Evolutionary conservation across 1,140 invertebrate genomes (phyloP).

Genomic region (Musca domestica): DNA sequence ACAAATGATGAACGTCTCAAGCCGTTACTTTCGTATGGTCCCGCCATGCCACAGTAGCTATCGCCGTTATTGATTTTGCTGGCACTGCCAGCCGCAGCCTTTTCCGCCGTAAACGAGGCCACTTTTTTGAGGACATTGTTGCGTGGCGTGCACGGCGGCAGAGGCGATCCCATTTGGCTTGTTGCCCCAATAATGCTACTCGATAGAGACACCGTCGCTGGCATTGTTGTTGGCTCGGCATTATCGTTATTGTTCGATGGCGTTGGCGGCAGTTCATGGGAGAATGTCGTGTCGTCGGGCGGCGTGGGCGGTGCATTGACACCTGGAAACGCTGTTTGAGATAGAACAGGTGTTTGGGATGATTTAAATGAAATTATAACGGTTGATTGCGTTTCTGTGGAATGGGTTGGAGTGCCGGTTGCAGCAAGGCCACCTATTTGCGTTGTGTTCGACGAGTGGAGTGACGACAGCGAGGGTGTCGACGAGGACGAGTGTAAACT

Average conservation of each 20-base stretch:
- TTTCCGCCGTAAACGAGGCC: constrained; percentile 75
- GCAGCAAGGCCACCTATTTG: not conserved
- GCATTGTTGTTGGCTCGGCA: constrained; percentile 29
- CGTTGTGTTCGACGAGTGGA: not conserved
- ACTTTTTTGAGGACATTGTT: constrained; percentile 77
- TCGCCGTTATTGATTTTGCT: constrained; percentile 25
- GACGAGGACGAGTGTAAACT: constrained; percentile 23
- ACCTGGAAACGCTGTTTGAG: constrained; percentile 35
- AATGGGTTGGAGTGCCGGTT: constrained; percentile 22
- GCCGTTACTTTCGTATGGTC: constrained; percentile 27
- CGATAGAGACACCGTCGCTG: not conserved
- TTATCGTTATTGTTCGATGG: constrained; percentile 27
- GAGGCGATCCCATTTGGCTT: constrained; percentile 28
- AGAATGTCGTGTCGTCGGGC: constrained; percentile 30
- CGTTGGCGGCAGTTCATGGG: constrained; percentile 8
- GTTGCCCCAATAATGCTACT: not conserved
- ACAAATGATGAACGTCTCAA: constrained; percentile 68
- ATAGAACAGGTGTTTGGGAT: constrained; percentile 53
- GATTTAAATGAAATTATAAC: constrained; percentile 55
- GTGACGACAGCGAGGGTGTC: constrained; percentile 24
- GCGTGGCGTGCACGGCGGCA: constrained; percentile 54
- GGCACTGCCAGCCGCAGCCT: constrained; percentile 41
- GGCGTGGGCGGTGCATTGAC: constrained; percentile 10
- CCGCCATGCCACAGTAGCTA: constrained; percentile 51
- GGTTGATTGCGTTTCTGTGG: constrained; percentile 53